Conservation (phyloP, 2,888 invertebrate genomes). For the Sicus ferrugineus region DNA sequence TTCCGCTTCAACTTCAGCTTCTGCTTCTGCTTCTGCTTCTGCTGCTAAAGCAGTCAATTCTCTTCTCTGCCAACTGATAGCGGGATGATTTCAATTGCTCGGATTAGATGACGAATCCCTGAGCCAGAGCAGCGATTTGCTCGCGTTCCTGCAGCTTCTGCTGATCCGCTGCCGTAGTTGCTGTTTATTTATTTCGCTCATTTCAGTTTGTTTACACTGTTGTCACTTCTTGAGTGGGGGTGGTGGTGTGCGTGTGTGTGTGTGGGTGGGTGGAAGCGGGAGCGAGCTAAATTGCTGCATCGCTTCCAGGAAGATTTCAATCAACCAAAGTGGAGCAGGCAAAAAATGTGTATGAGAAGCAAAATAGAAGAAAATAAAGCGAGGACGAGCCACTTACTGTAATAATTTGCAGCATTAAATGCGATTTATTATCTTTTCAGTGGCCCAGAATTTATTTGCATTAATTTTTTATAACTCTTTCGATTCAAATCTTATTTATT, state of each 20-base stretch:
- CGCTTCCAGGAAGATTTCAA: background rate
- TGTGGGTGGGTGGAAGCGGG: background rate
- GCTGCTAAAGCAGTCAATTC: slow-evolving; percentile 10
- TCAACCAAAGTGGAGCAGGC: background rate
- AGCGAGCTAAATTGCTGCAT: too few relatives aligned
- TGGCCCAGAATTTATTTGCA: background rate
- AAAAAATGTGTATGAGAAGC: too few relatives aligned
- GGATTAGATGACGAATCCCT: slow-evolving; percentile 23
- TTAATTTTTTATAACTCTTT: background rate
- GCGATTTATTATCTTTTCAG: background rate
- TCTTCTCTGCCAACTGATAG: slow-evolving; percentile 10
- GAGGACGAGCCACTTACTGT: too few relatives aligned
- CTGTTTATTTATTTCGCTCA: slow-evolving; percentile 6
- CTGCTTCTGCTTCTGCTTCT: too few relatives aligned
- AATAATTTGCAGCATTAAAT: background rate
- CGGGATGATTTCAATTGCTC: slow-evolving; percentile 24
- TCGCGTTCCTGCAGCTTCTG: slow-evolving; percentile 1
- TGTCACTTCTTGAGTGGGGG: background rate
- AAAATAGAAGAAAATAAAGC: background rate
- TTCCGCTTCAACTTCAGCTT: background rate
- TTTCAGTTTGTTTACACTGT: background rate
- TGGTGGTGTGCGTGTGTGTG: background rate
- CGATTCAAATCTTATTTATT: background rate
- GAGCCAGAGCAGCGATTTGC: slow-evolving; percentile 8
- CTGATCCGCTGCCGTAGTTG: background rate